Percentiles rank a stretch among this genome's conserved stretches.
These are phyloP conservation scores for Chrysolina haemoptera DNA, from an alignment of 2,888 invertebrate genomes.

Conservation along the genomic window DNA sequence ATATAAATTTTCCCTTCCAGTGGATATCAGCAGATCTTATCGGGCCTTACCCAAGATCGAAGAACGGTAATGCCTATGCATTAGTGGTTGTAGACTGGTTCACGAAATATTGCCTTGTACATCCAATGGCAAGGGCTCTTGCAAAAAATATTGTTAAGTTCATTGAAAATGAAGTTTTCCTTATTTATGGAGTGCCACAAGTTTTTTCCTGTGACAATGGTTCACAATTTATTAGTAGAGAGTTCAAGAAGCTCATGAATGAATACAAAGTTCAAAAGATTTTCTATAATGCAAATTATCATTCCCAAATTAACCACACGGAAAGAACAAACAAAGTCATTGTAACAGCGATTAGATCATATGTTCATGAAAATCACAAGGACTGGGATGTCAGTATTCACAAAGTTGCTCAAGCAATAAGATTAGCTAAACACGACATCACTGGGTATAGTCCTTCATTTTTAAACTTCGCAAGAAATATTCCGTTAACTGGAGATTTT, in stretches of 20 bases:
- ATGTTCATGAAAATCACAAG: conserved; percentile 38
- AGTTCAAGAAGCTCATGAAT: conserved; percentile 42
- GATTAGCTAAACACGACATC: conserved; percentile 41
- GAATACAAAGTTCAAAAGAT: conserved; percentile 47
- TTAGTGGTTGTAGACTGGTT: conserved; percentile 24
- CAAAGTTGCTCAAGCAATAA: background rate
- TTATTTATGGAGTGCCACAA: conserved; percentile 42
- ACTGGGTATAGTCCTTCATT: conserved; percentile 42
- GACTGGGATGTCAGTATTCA: background rate
- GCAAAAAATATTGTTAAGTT: conserved; percentile 34
- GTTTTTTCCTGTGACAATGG: conserved; percentile 41
- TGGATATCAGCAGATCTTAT: conserved; percentile 45
- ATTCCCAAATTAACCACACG: conserved; percentile 61
- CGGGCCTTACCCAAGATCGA: conserved; percentile 44
- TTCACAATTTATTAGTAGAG: conserved; percentile 32
- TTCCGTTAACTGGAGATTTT: conserved; percentile 41
- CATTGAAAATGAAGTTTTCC: conserved; percentile 45
- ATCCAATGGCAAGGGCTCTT: conserved; percentile 22
- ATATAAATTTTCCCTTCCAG: conserved; percentile 39
- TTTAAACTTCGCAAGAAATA: conserved; percentile 38
- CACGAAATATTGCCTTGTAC: conserved; percentile 14
- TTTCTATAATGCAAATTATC: conserved; percentile 55
- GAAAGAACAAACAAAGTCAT: conserved; percentile 60
- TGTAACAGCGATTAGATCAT: conserved; percentile 53
- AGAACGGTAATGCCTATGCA: conserved; percentile 16